A percentile compares a stretch with the other conserved stretches of the same genome.
Conservation (phyloP, 1,140 invertebrate genomes). For the Zaprionus davidi region DNA sequence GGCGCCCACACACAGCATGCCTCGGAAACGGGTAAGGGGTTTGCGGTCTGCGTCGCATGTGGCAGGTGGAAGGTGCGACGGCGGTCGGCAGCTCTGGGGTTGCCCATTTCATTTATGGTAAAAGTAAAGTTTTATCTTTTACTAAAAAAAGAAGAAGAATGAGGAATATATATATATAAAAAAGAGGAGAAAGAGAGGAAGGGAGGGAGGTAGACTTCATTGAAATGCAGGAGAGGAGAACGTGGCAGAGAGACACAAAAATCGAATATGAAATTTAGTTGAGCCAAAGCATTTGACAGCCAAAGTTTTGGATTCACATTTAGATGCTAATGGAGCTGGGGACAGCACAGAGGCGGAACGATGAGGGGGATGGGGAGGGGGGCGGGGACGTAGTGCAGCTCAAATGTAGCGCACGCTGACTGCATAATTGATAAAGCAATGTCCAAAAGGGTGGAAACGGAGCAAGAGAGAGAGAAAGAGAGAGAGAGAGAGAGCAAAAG, state of each 20-base stretch:
- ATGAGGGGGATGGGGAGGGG: too few species aligned
- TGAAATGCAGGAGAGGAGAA: constrained; percentile 64
- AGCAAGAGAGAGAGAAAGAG: not conserved
- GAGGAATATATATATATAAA: not conserved
- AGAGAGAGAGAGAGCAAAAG: not conserved
- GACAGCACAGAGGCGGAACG: constrained; percentile 10
- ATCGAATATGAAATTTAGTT: constrained; percentile 78
- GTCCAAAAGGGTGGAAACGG: not conserved
- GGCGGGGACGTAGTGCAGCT: constrained; percentile 11
- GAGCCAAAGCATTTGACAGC: constrained; percentile 77
- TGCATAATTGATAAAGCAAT: constrained; percentile 74
- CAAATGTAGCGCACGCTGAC: constrained; percentile 65
- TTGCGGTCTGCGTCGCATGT: not conserved
- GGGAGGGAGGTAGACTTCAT: constrained; percentile 51
- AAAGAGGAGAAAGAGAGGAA: not conserved
- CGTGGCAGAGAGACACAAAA: constrained; percentile 43
- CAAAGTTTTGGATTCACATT: constrained; percentile 73
- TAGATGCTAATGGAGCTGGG: constrained; percentile 67
- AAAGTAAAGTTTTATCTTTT: constrained; percentile 48
- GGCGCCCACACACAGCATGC: constrained; percentile 31
- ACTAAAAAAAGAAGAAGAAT: constrained; percentile 22
- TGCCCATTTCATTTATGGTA: constrained; percentile 29
- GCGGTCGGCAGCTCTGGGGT: not conserved
- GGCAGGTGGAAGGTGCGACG: not conserved
- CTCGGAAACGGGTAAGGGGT: not conserved